Percentiles rank a stretch among this genome's conserved stretches.
Evolutionary conservation across 2,797 vertebrate genomes (phyloP).

Genomic region (Rhodeus uyekii): DNA sequence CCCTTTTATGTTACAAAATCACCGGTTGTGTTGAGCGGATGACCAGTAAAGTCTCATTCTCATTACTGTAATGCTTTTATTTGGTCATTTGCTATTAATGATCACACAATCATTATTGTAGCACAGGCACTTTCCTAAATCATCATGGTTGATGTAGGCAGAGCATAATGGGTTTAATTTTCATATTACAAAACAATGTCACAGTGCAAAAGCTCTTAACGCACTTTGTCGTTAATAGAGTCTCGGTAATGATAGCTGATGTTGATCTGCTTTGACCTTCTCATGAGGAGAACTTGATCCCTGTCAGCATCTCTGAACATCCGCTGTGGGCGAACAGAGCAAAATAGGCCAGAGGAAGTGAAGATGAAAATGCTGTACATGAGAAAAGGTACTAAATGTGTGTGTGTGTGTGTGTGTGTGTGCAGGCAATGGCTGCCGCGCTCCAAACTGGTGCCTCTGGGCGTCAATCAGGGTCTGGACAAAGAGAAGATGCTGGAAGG

Average conservation of each 20-base stretch:
- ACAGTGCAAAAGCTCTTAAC: background rate
- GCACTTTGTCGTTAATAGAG: background rate
- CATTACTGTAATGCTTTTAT: background rate
- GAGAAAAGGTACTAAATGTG: conserved; percentile 45
- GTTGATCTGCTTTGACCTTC: background rate
- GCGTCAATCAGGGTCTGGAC: conserved; percentile 96
- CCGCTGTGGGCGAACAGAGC: conserved; percentile 42
- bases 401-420: conserved; percentile 48
- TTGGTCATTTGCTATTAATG: background rate
- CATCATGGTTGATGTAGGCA: background rate
- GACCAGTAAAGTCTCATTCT: too few relatives aligned
- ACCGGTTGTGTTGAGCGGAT: too few relatives aligned
- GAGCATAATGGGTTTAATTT: background rate
- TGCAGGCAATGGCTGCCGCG: conserved; percentile 97
- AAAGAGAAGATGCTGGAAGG: conserved; percentile 99
- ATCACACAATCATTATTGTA: background rate
- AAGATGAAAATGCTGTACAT: background rate
- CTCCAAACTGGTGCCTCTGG: conserved; percentile 97
- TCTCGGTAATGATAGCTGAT: background rate
- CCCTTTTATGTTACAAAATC: too few relatives aligned
- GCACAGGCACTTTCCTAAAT: background rate
- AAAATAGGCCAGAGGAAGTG: conserved; percentile 52
- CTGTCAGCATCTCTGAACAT: conserved; percentile 19
- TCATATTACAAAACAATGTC: background rate
- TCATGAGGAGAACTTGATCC: background rate